Evolutionary conservation across 2,113 vertebrate genomes (phyloP).

Genomic region (Leptosomus discolor): DNA sequence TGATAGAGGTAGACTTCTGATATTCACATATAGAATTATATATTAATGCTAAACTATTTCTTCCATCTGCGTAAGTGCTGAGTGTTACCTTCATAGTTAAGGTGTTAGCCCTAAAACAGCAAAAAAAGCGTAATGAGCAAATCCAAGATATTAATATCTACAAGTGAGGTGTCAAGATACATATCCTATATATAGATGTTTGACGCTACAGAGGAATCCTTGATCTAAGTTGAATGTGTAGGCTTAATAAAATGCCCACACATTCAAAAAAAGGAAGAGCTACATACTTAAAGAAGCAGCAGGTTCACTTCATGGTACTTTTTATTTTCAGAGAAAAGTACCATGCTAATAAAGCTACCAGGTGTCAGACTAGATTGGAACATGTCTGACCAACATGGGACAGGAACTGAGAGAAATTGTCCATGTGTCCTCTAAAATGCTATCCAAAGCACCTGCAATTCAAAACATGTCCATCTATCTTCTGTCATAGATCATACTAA

Average conservation of each 20-base stretch:
- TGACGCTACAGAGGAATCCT: neutral
- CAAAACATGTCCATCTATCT: neutral
- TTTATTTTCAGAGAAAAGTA: neutral
- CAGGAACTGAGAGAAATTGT: neutral
- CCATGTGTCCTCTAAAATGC: neutral
- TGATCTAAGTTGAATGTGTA: neutral
- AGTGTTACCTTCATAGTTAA: neutral
- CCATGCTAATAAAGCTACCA: neutral
- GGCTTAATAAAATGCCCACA: neutral
- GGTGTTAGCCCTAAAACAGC: neutral
- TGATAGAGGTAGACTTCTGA: neutral
- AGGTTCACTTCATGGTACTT: neutral
- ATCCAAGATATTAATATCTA: neutral
- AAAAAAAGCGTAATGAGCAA: neutral
- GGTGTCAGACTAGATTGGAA: neutral
- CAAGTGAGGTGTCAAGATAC: neutral
- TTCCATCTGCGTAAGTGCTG: neutral
- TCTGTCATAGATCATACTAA: neutral
- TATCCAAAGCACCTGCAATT: neutral
- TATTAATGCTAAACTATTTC: neutral
- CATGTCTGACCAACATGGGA: accelerated
- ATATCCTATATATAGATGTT: neutral
- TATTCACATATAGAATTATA: neutral
- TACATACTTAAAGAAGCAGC: neutral
- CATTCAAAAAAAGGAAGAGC: no score